phyloP scores from a whole-genome alignment of 2,888 invertebrate species.

The Eustalomyia histrio region DNA sequence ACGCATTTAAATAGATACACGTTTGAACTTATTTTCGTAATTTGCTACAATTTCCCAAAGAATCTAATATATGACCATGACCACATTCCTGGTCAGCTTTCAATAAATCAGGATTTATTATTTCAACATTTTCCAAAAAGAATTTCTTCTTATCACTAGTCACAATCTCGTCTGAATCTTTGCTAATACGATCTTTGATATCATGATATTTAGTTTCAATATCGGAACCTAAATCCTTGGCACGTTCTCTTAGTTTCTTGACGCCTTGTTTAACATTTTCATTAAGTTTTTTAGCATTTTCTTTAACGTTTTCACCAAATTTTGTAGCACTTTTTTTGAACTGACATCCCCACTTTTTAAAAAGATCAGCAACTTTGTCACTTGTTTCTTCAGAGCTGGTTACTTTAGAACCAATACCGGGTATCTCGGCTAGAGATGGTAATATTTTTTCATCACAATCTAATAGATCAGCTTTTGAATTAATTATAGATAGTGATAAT shows the following conservation, averaged over 20 bases:
- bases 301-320: slow-evolving; percentile 67
- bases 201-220: slow-evolving; percentile 73
- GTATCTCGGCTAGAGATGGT: slow-evolving; percentile 67
- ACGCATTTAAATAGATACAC: no score
- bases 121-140: slow-evolving; percentile 73
- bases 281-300: slow-evolving; percentile 74
- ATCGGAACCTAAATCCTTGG: slow-evolving; percentile 74
- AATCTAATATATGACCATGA: slow-evolving; percentile 76
- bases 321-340: slow-evolving; percentile 74
- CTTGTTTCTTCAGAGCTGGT: slow-evolving; percentile 60
- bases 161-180: slow-evolving; percentile 71
- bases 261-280: slow-evolving; percentile 73
- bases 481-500: slow-evolving; percentile 59
- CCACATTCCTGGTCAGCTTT: slow-evolving; percentile 76
- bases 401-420: slow-evolving; percentile 68
- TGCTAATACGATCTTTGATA: slow-evolving; percentile 73
- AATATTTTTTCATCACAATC: slow-evolving; percentile 73
- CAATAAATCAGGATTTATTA: slow-evolving; percentile 75
- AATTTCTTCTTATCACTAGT: slow-evolving; percentile 68
- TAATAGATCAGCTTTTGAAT: slow-evolving; percentile 70
- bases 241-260: slow-evolving; percentile 73
- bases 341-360: slow-evolving; percentile 75
- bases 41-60: slow-evolving; percentile 76
- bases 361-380: slow-evolving; percentile 72
- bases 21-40: slow-evolving; percentile 73